Base-by-base conservation (phyloP, 2,797 vertebrate species). In the Parotocinclus haroldoi region DNA sequence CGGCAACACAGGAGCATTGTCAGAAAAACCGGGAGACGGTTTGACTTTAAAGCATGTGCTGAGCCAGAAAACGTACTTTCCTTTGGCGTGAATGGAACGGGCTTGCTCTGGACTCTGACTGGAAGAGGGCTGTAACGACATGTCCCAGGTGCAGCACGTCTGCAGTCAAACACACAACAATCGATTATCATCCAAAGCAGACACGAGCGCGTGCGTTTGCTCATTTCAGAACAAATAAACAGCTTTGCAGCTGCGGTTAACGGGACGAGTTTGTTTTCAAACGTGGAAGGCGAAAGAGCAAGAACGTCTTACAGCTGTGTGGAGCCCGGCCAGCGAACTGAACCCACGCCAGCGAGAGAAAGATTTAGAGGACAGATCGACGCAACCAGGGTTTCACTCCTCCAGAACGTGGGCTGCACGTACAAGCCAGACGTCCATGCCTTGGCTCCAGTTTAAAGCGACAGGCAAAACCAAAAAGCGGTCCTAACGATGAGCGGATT, bases 131-230 rank as follows among this genome's bases (percentile, higher is more conserved):
- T 86, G 59, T 91, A 89, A 68, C 73, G 88, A 78, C 96, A 98
- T 58, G 91, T 92, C 82, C 91, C 85, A 0, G 96, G 96, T 17
- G 94, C 88, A 10, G 95, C 95, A 37, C 94, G 93, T 84, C 96
- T 99, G 85, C 9, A 74, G 87, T 56, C 77, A 59, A 81, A 42
- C 17, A 67, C 14, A n/a, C 13, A 52, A 55, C 45, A 38, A 7
- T 51, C 36, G 9, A 7, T n/a, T 65, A 60, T 60, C 12, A 63
- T 58, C 19, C 44, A 0, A 10, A 10, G 19, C 14, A 12, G 11
- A 52, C 39, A 37, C 1, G 19, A 18, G 5, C 10, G 9, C 42
- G 36, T 61, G 27, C 49, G 51, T 56, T 56, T 18, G 53, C 44
- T 65, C 11, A 27, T 27, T 5, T 27, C 27, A 27, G 27, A 2